A percentile compares a stretch with the other conserved stretches of the same genome.
These are phyloP conservation scores for Heterocephalus glaber DNA, from an alignment of 2,113 vertebrate genomes.

Conservation along the genomic window DNA sequence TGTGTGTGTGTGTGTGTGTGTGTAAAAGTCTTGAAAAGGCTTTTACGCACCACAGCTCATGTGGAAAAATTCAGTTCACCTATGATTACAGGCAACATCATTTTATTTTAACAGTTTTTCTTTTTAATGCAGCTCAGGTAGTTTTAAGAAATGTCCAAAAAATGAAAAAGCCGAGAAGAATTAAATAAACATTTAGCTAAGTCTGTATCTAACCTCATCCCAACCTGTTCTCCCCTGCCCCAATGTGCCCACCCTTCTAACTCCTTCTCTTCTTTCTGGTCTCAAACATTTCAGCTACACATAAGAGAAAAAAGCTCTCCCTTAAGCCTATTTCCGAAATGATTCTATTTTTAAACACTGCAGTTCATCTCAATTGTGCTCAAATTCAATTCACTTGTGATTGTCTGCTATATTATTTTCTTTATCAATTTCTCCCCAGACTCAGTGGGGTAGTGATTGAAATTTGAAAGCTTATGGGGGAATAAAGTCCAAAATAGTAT, in stretches of 20 bases:
- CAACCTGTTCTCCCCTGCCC: neutral
- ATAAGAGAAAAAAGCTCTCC: conserved; percentile 50
- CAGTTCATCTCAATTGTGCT: conserved; percentile 79
- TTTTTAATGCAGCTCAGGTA: conserved; percentile 73
- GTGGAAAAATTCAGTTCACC: conserved; percentile 79
- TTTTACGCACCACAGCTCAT: conserved; percentile 49
- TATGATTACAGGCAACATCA: conserved; percentile 60
- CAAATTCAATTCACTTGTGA: conserved; percentile 82
- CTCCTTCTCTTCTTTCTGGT: conserved; percentile 58
- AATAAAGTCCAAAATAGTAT: conserved; percentile 78
- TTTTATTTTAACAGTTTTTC: conserved; percentile 80
- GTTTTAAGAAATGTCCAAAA: conserved; percentile 58
- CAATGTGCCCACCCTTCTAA: conserved; percentile 13
- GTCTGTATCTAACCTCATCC: neutral
- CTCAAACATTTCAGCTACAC: conserved; percentile 73
- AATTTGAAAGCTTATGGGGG: conserved; percentile 77
- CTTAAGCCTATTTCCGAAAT: conserved; percentile 77
- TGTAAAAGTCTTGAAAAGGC: conserved; percentile 47
- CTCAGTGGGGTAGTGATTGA: conserved; percentile 82
- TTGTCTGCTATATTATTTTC: conserved; percentile 82
- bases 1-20: neutral
- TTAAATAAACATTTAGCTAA: conserved; percentile 64
- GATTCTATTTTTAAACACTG: conserved; percentile 76
- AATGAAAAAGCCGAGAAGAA: conserved; percentile 49
- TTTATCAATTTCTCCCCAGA: conserved; percentile 83